Evolutionary conservation across 2,888 invertebrate species (phyloP), one percentile per base, ranked within the genome.

Genomic region (Amphipyra berbera): DNA sequence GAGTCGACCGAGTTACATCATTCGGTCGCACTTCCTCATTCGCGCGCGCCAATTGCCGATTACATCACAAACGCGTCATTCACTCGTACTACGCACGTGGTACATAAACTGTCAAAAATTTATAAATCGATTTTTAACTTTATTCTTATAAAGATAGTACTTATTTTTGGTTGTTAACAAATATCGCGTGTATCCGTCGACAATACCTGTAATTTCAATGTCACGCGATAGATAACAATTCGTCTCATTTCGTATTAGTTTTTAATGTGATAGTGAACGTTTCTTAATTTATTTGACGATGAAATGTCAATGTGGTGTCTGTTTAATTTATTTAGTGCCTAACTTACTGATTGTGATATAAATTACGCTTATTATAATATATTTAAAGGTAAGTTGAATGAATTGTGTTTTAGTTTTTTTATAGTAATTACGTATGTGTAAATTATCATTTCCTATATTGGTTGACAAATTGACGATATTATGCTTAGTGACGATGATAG

Each of bases 51-150:
- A 76, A 68, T 38, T 46, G 38, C 41, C 49, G 6, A 3, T 54
- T 48, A 71, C 78, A 71, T 79, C 73, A 73, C 12, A 0, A 0
- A 13, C 7, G 55, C 73, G 79, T 73, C 73, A 71, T 56, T 49
- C n/a, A 13, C 1, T 27, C 21, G 15, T n/a, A 33, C 35, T 21
- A 62, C 41, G 27, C 53, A 73, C 74, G 62, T 73, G 74, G 55
- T 73, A 47, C 55, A 41, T 45, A 15, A 45, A 52, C 63, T 68
- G 68, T 68, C 69, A 68, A 60, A 37, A 10, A 27, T 21, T 21
- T 21, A 12, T 13, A 45, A 8, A 46, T 56, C n/a, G 10, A 73
- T 53, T 64, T 54, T 27, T 30, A 35, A 61, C 73, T 70, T n/a
- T 73, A 53, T 0, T 0, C 0, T 0, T 0, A 0, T 37, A 0